Base-by-base conservation (phyloP, 2,113 vertebrate species). In the Scatophagus argus region DNA sequence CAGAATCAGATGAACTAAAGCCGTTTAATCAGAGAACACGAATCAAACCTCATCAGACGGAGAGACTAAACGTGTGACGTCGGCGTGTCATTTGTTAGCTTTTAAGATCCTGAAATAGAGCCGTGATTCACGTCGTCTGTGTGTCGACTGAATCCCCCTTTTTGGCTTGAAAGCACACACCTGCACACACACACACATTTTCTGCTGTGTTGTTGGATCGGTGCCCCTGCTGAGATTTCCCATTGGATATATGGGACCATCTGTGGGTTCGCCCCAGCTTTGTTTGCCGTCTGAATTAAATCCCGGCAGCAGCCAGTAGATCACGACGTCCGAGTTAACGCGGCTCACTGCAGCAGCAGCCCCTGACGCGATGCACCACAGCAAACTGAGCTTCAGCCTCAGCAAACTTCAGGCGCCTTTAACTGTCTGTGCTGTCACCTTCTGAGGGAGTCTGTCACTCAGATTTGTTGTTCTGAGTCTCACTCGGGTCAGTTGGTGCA, bases 141-240 rank as follows among this genome's bases (percentile, higher is more conserved):
- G 51, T 9, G 39, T 63, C 10, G 36, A 51, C 23, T 52, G 52
- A 69, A 74, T 81, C 51, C 27, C 27, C 9, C 32, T 74, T 8
- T 63, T 59, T 74, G 75, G 49, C 43, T 56, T 29, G 32, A 64
- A 76, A 52, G 55, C 46, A 72, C 66, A 55, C 56, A 60, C 39
- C 70, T 39, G 55, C 39, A 55, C 10, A 66, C 29, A 29, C 13
- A 13, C 58, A 56, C 38, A 31, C 23, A n/a, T 32, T 41, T 60
- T 66, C 19, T 39, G 31, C 54, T 14, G 46, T 55, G 58, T 32
- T 72, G 67, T 67, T 87, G 82, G 77, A 77, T 23, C 21, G 71
- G 63, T 81, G 81, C 77, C 74, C 72, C 59, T 78, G 75, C 70
- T 66, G 46, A 83, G 86, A 90, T 87, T 87, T 89, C 89, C 87